Base-by-base conservation (phyloP, 2,113 vertebrate species). In the Rallus limicola region DNA sequence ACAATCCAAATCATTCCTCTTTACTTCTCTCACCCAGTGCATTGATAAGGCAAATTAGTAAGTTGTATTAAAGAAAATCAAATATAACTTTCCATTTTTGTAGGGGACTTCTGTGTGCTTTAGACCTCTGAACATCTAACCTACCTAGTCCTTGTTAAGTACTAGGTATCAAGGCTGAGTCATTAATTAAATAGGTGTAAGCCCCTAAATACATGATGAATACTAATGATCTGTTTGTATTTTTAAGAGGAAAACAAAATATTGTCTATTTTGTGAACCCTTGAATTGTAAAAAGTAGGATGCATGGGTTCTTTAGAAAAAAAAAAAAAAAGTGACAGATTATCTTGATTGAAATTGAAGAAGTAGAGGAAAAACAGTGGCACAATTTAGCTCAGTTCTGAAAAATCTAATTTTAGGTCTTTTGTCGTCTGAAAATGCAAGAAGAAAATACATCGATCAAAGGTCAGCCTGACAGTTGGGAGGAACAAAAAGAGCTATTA, bases 401-500 rank as follows among this genome's bases (percentile, higher is more conserved):
- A 10, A 53, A 78, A 78, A 60, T 78, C 53, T 53, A 40, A 16
- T 52, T 53, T 64, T 29, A 72, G 5, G 3, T 25, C 38, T 74
- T 82, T n/a, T 44, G 11, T n/a, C 2, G 21, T 44, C 23, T 48
- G 29, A 80, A 90, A 67, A 28, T 46, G 5, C 2, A 38, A 26
- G 20, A 11, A 86, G 79, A 84, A 82, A 25, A 13, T 59, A 9
- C 17, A 18, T 65, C 21, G 50, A 14, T 59, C 42, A 42, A 93
- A 60, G 19, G 21, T 69, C 28, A 92, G 26, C 6, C 12, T 62
- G 6, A 1, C 10, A 65, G 3, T 2, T 26, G 4, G 4, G 6
- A 3, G 0, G 1, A 38, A 44, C n/a, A 78, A 33, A 25, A 24
- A 38, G n/a, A 33, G 2, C 1, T 5, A 50, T 59, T 52, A 26